A percentile compares a stretch with the other conserved stretches of the same genome.
Conservation (phyloP, 1,140 invertebrate species). For the Oryctes rhinoceros region DNA sequence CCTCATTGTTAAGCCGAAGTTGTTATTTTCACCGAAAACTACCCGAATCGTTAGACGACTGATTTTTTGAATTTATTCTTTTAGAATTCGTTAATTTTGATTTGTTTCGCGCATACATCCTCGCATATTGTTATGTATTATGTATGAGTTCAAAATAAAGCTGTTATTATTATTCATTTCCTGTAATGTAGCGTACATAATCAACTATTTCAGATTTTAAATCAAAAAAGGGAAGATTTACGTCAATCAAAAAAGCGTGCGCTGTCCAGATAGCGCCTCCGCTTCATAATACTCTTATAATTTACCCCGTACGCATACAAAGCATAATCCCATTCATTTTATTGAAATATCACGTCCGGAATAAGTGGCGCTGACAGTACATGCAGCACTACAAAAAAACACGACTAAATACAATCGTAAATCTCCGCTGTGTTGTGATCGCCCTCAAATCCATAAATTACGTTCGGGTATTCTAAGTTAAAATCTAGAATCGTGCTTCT, state of each 20-base stretch:
- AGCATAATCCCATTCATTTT: background rate
- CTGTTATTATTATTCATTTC: no score
- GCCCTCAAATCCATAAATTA: constrained; percentile 11
- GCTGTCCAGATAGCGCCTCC: background rate
- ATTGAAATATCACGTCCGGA: background rate
- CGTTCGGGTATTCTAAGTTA: background rate
- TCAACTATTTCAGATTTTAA: no score
- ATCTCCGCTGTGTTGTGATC: constrained; percentile 13
- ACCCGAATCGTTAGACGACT: no score
- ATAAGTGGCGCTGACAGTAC: background rate
- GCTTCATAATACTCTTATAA: background rate
- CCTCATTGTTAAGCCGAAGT: no score
- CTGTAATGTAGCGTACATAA: no score
- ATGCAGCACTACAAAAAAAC: background rate
- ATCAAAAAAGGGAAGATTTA: constrained; percentile 15
- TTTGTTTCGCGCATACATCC: no score
- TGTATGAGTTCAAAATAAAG: no score
- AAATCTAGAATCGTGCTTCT: background rate
- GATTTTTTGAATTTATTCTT: no score
- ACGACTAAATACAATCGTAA: background rate
- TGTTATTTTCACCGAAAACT: no score
- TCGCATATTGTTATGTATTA: no score
- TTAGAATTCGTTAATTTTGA: no score
- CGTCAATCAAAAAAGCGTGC: constrained; percentile 7
- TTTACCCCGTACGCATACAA: background rate